Evolutionary conservation across 1,140 invertebrate genomes (phyloP), one percentile per base, ranked within the genome.

Genomic region (Apis dorsata): DNA sequence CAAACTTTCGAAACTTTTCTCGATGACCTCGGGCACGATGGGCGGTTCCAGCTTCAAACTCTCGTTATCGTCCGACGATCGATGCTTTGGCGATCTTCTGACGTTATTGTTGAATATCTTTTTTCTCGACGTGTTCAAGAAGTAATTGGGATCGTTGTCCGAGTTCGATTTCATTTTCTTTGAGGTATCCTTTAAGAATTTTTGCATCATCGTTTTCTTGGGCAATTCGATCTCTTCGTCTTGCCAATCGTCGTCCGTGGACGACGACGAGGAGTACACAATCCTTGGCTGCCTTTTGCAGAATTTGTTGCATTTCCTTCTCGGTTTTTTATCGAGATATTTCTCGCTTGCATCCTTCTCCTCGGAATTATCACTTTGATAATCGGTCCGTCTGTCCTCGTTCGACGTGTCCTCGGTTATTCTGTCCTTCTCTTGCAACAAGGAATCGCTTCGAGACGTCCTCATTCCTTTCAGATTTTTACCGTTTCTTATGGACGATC

Each of bases 1-100:
- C 21, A 93, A 80, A 55, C 79, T 92, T 72, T 93, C 85, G 59
- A 92, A 93, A 17, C 79, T 89, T 62, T 80, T 89, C 66, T 93
- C 90, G 19, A 92, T 81, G 53, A 94, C 89, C 84, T 94, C 84
- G 10, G 93, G 90, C 7, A 92, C 79, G 57, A 87, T 79, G 0
- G 93, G 93, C 19, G 91, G 90, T 68, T 91, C 88, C 65, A 88
- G 60, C 17, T 86, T 88, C 57, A 71, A 51, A n/a, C 68, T 72
- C 3, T 65, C 72, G 59, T 53, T 53, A 8, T 73, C 57, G 28
- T 87, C 86, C 24, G 60, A 49, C 13, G 49, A 24, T n/a, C 73
- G 86, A 78, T 71, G 65, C 15, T 24, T 68, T 13, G 12, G 34
- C 17, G 57, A 57, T 66, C 13, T 60, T 34, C 17, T 87, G 0